Evolutionary conservation across 2,113 vertebrate species (phyloP).

Genomic region (Scalopus aquaticus): DNA sequence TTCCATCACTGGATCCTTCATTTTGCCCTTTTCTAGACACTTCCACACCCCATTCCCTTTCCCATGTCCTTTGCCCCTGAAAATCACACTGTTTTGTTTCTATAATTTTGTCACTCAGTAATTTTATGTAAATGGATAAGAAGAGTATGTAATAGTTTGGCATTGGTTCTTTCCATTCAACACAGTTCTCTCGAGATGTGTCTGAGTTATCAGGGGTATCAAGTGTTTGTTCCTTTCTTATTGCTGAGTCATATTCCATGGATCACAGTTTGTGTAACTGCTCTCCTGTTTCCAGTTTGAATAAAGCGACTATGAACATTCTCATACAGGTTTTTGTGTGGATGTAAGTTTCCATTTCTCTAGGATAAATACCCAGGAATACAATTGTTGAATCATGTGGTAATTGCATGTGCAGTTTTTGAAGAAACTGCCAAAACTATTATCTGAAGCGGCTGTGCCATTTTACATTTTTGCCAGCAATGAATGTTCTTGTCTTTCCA

Average conservation of each 20-base stretch:
- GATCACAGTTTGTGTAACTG: too few relatives aligned
- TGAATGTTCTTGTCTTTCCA: too few relatives aligned
- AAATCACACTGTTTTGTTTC: background rate
- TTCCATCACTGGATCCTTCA: background rate
- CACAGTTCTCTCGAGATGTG: background rate
- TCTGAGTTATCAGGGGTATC: background rate
- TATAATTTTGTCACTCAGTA: background rate
- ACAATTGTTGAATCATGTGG: too few relatives aligned
- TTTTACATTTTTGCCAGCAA: too few relatives aligned
- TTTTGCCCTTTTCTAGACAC: background rate
- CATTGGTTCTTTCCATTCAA: background rate
- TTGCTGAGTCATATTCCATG: background rate
- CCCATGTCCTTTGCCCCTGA: background rate
- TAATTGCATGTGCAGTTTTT: too few relatives aligned
- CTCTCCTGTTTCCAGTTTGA: too few relatives aligned
- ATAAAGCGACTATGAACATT: too few relatives aligned
- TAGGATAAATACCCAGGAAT: too few relatives aligned
- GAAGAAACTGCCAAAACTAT: too few relatives aligned
- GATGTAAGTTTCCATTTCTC: too few relatives aligned
- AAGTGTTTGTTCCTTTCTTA: background rate
- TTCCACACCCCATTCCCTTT: background rate
- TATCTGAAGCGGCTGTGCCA: too few relatives aligned
- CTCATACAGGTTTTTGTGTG: too few relatives aligned
- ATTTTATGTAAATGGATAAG: background rate
- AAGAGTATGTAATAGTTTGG: background rate